Conservation (phyloP, 2,113 vertebrate genomes). For the Sorex fumeus region DNA sequence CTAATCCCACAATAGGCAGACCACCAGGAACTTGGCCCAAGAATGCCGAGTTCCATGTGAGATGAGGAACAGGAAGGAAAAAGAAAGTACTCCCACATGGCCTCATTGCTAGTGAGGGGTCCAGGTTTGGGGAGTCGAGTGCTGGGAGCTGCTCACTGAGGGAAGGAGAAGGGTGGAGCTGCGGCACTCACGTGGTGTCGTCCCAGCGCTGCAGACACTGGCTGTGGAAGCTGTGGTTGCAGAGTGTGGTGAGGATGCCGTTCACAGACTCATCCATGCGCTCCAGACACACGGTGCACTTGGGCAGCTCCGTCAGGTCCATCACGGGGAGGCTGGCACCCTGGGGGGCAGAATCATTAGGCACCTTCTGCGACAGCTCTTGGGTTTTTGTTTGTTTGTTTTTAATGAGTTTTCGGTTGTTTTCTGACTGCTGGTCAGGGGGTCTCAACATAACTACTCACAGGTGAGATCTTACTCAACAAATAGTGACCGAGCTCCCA, state of each 20-base stretch:
- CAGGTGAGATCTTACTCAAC: no score
- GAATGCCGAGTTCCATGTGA: not conserved
- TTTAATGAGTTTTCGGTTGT: no score
- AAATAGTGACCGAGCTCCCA: no score
- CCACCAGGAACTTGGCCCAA: not conserved
- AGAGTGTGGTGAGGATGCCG: conserved; percentile 96
- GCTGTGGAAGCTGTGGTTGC: conserved; percentile 99
- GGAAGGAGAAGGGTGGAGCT: not conserved
- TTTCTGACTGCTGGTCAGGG: no score
- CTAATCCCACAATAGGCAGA: no score
- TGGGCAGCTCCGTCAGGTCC: conserved; percentile 98
- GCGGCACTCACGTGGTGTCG: conserved; percentile 95
- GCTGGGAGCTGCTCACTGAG: not conserved
- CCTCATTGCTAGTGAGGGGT: not conserved
- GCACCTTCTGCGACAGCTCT: no score
- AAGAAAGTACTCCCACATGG: not conserved
- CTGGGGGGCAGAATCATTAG: conserved; percentile 81
- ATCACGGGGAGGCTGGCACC: conserved; percentile 98
- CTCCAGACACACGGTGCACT: conserved; percentile 98
- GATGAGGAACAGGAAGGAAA: not conserved
- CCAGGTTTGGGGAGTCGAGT: not conserved
- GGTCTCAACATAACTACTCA: no score
- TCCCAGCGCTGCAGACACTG: conserved; percentile 99
- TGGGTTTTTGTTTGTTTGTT: no score
- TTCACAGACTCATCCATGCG: conserved; percentile 99